Percentiles rank a stretch among this genome's conserved stretches.
phyloP scores from a whole-genome alignment of 2,888 invertebrate genomes.

The Odiellus spinosus region DNA sequence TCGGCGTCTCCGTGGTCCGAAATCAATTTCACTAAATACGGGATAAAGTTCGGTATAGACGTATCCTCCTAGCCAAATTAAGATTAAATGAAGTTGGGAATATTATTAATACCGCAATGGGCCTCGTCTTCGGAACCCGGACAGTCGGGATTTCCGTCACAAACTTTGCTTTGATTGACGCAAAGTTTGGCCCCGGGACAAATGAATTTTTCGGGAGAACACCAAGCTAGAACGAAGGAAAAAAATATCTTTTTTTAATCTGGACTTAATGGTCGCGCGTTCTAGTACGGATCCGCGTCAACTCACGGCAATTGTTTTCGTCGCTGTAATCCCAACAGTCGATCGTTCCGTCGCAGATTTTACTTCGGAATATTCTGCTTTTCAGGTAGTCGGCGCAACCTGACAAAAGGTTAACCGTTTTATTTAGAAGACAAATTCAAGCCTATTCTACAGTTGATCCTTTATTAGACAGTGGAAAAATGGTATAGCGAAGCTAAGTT shows the following conservation, averaged over 20 bases:
- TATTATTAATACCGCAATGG: constrained; percentile 40
- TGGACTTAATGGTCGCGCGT: too few species aligned
- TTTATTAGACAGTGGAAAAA: too few species aligned
- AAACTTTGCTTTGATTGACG: constrained; percentile 45
- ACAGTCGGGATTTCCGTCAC: constrained; percentile 40
- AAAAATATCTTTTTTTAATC: neutral
- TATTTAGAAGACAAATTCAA: too few species aligned
- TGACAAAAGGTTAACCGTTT: too few species aligned
- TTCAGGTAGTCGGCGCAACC: constrained; percentile 54
- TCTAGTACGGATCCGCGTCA: too few species aligned
- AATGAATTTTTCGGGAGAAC: constrained; percentile 50
- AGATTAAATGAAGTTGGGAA: too few species aligned
- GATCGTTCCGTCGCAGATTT: constrained; percentile 59
- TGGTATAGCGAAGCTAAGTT: too few species aligned
- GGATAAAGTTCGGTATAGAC: too few species aligned
- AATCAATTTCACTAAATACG: too few species aligned
- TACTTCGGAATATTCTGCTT: constrained; percentile 48
- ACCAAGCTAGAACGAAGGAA: constrained; percentile 45
- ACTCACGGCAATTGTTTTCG: constrained; percentile 54
- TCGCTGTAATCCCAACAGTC: constrained; percentile 67
- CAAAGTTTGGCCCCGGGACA: constrained; percentile 55
- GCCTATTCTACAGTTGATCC: too few species aligned
- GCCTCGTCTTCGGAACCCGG: constrained; percentile 51
- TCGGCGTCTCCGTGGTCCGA: too few species aligned
- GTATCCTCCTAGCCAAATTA: too few species aligned